A percentile compares a stretch with the other conserved stretches of the same genome.
These are phyloP conservation scores for Catajapyx aquilonaris DNA, from an alignment of 1,140 invertebrate genomes.

Conservation along the genomic window DNA sequence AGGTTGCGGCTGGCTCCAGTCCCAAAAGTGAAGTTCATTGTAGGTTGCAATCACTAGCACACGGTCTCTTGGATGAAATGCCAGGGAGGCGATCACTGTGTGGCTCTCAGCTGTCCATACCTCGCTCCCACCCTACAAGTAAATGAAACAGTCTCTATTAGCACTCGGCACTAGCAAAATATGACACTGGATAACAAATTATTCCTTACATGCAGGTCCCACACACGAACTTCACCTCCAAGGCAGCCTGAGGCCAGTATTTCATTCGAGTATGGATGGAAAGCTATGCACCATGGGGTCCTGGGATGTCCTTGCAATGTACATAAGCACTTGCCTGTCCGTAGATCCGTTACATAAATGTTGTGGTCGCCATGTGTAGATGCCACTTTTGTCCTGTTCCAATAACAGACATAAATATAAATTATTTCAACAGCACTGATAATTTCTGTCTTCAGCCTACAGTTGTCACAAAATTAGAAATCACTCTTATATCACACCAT, in stretches of 20 bases:
- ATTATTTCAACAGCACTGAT: no score
- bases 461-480: no score
- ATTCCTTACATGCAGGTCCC: slow-evolving; percentile 62
- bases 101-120: slow-evolving; percentile 48
- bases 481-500: no score
- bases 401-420: no score
- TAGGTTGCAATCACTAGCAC: slow-evolving; percentile 64
- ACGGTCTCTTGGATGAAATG: slow-evolving; percentile 65
- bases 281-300: slow-evolving; percentile 80
- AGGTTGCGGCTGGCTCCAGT: slow-evolving; percentile 58
- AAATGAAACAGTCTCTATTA: slow-evolving; percentile 7
- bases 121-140: slow-evolving; percentile 57
- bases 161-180: no score
- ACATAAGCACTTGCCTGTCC: slow-evolving; percentile 54
- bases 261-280: slow-evolving; percentile 65
- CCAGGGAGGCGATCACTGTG: slow-evolving; percentile 60
- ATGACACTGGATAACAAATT: no score
- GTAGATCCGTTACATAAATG: slow-evolving; percentile 67
- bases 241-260: slow-evolving; percentile 74
- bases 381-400: slow-evolving; percentile 54
- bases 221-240: slow-evolving; percentile 72
- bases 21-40: slow-evolving; percentile 76
- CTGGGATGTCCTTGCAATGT: slow-evolving; percentile 62
- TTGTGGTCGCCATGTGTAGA: slow-evolving; percentile 82
- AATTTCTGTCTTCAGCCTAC: no score